Percentiles rank a stretch among this genome's conserved stretches.
Conservation (phyloP, 2,888 invertebrate genomes). For the Rambutsinella grinnellia region DNA sequence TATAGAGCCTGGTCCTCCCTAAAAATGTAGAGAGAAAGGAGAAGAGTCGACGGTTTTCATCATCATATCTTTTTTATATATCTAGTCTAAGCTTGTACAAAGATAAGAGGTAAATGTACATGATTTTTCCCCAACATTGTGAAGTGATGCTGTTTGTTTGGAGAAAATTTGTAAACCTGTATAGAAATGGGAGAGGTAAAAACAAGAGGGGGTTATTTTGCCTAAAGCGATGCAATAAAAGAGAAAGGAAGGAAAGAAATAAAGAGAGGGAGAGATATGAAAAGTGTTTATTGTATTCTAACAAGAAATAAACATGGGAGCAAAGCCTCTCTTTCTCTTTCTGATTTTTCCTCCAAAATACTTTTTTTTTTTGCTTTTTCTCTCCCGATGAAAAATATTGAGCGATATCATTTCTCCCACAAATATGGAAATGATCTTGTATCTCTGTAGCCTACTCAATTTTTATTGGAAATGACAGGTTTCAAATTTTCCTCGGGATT, state of each 20-base stretch:
- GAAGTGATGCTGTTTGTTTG: background rate
- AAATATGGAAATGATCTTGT: background rate
- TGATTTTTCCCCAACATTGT: background rate
- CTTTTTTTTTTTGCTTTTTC: background rate
- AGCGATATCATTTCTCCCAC: background rate
- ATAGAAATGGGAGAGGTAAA: background rate
- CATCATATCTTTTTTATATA: background rate
- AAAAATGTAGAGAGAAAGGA: background rate
- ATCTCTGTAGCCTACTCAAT: background rate
- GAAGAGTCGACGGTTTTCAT: background rate
- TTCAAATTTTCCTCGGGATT: background rate
- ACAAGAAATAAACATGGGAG: background rate
- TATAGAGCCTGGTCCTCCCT: background rate
- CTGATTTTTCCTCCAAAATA: background rate
- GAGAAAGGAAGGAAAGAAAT: background rate
- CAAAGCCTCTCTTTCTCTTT: background rate
- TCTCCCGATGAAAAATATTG: background rate
- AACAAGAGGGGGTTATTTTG: background rate
- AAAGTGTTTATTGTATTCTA: background rate
- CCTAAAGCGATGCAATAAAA: conserved; percentile 14
- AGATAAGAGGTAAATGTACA: background rate
- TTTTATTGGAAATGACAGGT: conserved; percentile 42
- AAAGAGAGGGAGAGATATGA: background rate
- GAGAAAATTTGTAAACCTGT: background rate
- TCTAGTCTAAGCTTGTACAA: background rate